phyloP scores from a whole-genome alignment of 2,797 vertebrate genomes.

The Hydrocynus forskahlii region DNA sequence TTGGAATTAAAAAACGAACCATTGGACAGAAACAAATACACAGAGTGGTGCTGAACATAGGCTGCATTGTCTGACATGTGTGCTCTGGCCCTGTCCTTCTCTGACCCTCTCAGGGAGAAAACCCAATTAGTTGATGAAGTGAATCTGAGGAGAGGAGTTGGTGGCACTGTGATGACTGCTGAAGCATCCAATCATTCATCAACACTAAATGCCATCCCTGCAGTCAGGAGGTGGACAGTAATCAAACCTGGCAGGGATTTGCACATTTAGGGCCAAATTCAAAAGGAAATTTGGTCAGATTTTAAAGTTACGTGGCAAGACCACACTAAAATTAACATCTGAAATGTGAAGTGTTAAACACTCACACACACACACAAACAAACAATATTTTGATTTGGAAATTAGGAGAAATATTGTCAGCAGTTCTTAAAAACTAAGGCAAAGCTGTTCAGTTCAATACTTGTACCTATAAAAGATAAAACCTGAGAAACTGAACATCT shows the following conservation, averaged over 20 bases:
- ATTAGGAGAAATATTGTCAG: no score
- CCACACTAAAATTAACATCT: neutral
- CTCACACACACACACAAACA: no score
- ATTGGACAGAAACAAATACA: neutral
- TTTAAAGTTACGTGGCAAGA: neutral
- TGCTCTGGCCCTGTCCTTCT: slow-evolving; percentile 15
- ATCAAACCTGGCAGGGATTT: slow-evolving; percentile 1
- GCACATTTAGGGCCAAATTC: neutral
- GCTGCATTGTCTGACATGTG: neutral
- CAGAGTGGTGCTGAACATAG: neutral
- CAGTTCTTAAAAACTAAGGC: no score
- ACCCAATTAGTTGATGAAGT: slow-evolving; percentile 27
- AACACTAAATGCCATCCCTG: neutral
- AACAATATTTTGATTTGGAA: no score
- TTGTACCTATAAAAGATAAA: no score
- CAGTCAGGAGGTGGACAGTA: neutral
- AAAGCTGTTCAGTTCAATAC: no score
- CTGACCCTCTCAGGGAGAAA: slow-evolving; percentile 23
- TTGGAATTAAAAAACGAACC: neutral
- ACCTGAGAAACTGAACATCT: no score
- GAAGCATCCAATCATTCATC: slow-evolving; percentile 16
- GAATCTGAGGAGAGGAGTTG: neutral
- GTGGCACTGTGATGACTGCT: slow-evolving; percentile 1
- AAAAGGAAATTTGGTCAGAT: neutral
- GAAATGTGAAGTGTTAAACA: no score